phyloP scores from a whole-genome alignment of 2,797 vertebrate species.

The Aphelocoma californica region DNA sequence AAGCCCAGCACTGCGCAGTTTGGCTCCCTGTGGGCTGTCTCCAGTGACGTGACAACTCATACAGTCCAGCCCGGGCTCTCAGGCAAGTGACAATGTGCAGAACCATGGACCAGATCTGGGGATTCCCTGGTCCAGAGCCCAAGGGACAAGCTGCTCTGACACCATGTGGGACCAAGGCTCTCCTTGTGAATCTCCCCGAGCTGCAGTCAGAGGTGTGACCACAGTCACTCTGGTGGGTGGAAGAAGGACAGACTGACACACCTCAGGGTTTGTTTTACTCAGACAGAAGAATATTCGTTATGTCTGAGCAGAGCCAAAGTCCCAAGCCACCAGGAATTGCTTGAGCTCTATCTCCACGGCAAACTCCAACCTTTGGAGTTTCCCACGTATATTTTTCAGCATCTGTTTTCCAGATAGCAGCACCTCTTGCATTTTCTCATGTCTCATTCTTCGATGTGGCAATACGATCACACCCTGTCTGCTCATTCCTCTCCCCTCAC shows the following conservation, averaged over 20 bases:
- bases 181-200: fast-evolving
- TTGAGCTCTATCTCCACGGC: neutral
- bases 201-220: neutral
- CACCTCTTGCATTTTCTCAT: neutral
- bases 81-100: fast-evolving
- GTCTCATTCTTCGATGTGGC: neutral
- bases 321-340: neutral
- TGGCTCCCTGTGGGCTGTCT: neutral
- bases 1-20: neutral
- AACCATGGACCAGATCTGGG: neutral
- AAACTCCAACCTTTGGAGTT: neutral
- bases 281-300: neutral
- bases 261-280: neutral
- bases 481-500: neutral
- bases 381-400: neutral
- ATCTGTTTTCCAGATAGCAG: neutral
- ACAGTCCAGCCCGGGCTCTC: neutral
- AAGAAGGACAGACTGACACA: neutral
- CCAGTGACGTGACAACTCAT: fast-evolving
- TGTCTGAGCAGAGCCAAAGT: neutral
- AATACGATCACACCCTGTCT: slow-evolving; percentile 7
- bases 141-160: neutral
- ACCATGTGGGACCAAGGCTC: neutral
- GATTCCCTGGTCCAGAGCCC: neutral
- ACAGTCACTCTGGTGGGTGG: fast-evolving